Conservation (phyloP, 2,797 vertebrate species). For the Nyctalus aviator region DNA sequence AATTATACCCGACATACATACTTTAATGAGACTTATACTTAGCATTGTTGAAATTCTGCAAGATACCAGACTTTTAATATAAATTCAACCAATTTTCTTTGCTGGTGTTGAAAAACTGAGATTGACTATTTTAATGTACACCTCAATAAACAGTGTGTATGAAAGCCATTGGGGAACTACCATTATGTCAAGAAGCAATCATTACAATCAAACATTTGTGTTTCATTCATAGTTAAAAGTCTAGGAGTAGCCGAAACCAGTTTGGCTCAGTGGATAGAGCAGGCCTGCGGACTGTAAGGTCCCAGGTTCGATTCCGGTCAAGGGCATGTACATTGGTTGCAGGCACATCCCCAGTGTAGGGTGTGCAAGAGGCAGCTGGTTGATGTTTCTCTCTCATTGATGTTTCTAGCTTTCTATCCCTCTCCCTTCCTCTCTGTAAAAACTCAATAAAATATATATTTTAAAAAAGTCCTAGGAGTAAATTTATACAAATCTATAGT, state of each 20-base stretch:
- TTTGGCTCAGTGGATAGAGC: too few relatives aligned
- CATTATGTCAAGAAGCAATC: conserved; percentile 86
- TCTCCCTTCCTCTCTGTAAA: too few relatives aligned
- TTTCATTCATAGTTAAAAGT: conserved; percentile 79
- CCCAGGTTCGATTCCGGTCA: too few relatives aligned
- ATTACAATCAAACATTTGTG: conserved; percentile 84
- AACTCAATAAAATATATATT: too few relatives aligned
- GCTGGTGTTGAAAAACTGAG: conserved; percentile 78
- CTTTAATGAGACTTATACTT: not conserved
- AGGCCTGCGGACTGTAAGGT: too few relatives aligned
- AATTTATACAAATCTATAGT: conserved; percentile 84
- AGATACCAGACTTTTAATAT: conserved; percentile 77
- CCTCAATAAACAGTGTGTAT: conserved; percentile 85
- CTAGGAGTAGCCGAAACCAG: conserved; percentile 58
- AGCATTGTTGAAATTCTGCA: not conserved
- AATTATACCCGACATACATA: not conserved
- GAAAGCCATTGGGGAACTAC: conserved; percentile 84
- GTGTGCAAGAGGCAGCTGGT: too few relatives aligned
- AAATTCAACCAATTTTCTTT: conserved; percentile 73
- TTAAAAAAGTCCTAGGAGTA: conserved; percentile 59
- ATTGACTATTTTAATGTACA: conserved; percentile 84
- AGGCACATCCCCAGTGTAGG: too few relatives aligned
- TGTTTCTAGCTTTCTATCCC: too few relatives aligned
- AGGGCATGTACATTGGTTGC: too few relatives aligned
- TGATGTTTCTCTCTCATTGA: too few relatives aligned